Evolutionary conservation across 2,888 invertebrate genomes (phyloP), one percentile per base, ranked within the genome.

Genomic region (Cactoblastis cactorum): DNA sequence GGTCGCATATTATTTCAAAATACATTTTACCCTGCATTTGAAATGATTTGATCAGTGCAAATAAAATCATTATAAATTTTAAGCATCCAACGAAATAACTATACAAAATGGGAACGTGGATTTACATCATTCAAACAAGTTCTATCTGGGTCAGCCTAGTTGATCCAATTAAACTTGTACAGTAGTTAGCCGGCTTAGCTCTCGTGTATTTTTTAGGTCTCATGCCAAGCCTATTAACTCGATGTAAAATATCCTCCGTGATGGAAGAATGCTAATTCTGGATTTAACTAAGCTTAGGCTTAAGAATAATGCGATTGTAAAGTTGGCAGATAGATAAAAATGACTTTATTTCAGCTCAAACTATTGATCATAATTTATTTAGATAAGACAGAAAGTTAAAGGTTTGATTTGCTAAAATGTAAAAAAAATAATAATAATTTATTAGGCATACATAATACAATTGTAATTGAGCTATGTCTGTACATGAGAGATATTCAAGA

Each of bases 21-120:
- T n/a, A n/a, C n/a, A n/a, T n/a, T n/a, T n/a, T n/a, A n/a, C n/a
- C n/a, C n/a, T n/a, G n/a, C n/a, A n/a, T n/a, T n/a, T n/a, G n/a
- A n/a, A n/a, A n/a, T n/a, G n/a, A n/a, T n/a, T n/a, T n/a, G n/a
- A n/a, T n/a, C n/a, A 22, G 22, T 22, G 22, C 22, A 22, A 3
- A 22, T n/a, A 48, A 58, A 57, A 51, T 49, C 54, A 50, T 57
- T 56, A 19, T 60, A 35, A 14, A 14, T 4, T 28, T 28, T 28
- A 28, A 1, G 8, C 28, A 28, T 8, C 1, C 5, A 28, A 28
- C 8, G 6, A 22, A 22, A 6, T 28, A 28, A 28, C 28, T 28
- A 9, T 9, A 2, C 8, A 28, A 6, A 28, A 6, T 35, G 12
- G 43, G 24, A 5, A 11, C 37, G 11, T 17, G 11, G 37, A 37